These are phyloP conservation scores for Tinea trinotella DNA, from an alignment of 2,888 invertebrate genomes.

Conservation along the genomic window DNA sequence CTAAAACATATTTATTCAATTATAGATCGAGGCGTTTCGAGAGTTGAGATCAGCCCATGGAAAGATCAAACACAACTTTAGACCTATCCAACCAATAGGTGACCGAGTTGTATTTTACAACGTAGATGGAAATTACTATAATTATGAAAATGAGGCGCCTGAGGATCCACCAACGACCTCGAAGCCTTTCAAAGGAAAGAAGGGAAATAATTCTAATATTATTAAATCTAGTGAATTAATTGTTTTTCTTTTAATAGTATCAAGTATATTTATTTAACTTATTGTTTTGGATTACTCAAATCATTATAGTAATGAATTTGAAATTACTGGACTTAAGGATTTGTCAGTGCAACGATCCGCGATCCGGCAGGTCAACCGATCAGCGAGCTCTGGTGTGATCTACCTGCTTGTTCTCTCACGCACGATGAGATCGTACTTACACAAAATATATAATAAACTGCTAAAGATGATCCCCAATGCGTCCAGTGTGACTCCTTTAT, in stretches of 20 bases:
- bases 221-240: neutral
- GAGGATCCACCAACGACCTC: conserved; percentile 23
- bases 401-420: no score
- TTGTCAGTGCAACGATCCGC: no score
- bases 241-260: neutral
- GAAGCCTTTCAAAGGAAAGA: conserved; percentile 2
- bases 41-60: conserved; percentile 76
- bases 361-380: no score
- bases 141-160: conserved; percentile 48
- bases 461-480: no score
- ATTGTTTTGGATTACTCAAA: neutral
- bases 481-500: no score
- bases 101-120: conserved; percentile 78
- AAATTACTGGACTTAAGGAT: no score
- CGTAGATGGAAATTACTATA: conserved; percentile 56
- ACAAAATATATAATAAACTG: no score
- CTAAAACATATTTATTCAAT: conserved; percentile 32
- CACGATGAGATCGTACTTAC: no score
- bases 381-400: no score
- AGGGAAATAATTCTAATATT: conserved; percentile 5
- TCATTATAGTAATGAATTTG: no score
- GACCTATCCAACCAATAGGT: conserved; percentile 85
- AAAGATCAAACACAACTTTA: conserved; percentile 82
- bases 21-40: conserved; percentile 82
- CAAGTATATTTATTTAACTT: neutral